Base-by-base conservation (phyloP, 2,113 vertebrate genomes). In the Anas platyrhynchos region DNA sequence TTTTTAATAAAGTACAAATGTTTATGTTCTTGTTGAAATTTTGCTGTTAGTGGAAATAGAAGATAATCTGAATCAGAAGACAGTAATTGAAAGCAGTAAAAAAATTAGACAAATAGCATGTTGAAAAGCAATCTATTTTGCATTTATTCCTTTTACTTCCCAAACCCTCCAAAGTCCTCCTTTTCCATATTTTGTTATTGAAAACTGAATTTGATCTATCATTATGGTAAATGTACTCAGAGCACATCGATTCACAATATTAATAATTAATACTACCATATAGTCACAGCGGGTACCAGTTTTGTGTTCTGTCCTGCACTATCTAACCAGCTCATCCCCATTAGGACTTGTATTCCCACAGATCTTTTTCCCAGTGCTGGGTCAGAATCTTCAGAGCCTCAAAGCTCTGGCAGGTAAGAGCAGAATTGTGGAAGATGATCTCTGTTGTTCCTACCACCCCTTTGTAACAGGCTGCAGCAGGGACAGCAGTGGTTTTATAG, bases 381-480 rank as follows among this genome's bases (percentile, higher is more conserved):
- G 13, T 79, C 67, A 58, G 23, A 27, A 31, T 23, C 11, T 52
- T 68, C 83, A 68, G 34, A 87, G 32, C 21, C 48, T 32, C 41
- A 20, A 11, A 83, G 23, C 16, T 68, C 32, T 44, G 16, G 9
- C 18, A 55, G 6, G 18, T 16, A 50, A 63, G 38, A 34, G 34
- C 9, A 25, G 14, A 10, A 50, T 13, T 8, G 15, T 22, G 29
- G 46, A 29, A 61, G 17, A 38, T 9, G 18, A 41, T 15, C 9
- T 44, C 20, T 18, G 12, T 21, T 11, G 10, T 34, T 62, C 34
- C 46, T 50, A 84, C 34, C 17, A 36, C 17, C 11, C 5, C 9
- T 20, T 29, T 27, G 6, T 14, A 31, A 36, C 17, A 13, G 1
- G 0, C 43, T 62, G 36, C n/a, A 56, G 52, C 1, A 3, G 55